phyloP scores from a whole-genome alignment of 2,113 vertebrate species.

The cat (Felis catus) region DNA sequence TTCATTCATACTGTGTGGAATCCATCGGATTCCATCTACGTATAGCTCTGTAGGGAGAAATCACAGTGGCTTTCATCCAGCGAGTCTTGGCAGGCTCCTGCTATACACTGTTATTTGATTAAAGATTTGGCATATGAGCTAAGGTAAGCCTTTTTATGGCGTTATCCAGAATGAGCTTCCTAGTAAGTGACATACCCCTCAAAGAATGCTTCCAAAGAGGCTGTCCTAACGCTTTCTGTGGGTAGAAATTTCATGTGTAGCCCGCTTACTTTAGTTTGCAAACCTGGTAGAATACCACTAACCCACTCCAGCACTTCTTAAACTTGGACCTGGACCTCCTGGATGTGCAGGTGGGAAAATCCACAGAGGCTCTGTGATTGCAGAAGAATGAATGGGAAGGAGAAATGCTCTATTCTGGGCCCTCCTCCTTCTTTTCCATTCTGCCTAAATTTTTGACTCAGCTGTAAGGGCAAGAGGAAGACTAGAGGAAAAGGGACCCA shows the following conservation, averaged over 20 bases:
- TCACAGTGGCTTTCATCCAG: conserved; percentile 75
- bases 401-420: neutral
- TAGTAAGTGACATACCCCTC: conserved; percentile 71
- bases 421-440: neutral
- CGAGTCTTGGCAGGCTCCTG: conserved; percentile 68
- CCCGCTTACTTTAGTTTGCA: conserved; percentile 63
- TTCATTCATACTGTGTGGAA: conserved; percentile 62
- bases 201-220: conserved; percentile 79
- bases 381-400: neutral
- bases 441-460: neutral
- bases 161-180: conserved; percentile 79
- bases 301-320: neutral
- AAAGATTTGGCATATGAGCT: conserved; percentile 77
- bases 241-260: conserved; percentile 61
- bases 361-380: neutral
- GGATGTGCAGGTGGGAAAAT: neutral
- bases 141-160: conserved; percentile 79
- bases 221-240: conserved; percentile 50
- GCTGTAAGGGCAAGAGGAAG: neutral
- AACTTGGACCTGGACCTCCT: neutral
- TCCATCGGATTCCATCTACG: conserved; percentile 27
- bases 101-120: conserved; percentile 76
- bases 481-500: neutral
- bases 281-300: neutral
- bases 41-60: conserved; percentile 59